Evolutionary conservation across 2,888 invertebrate species (phyloP).

Genomic region (Oxytorus armatus): DNA sequence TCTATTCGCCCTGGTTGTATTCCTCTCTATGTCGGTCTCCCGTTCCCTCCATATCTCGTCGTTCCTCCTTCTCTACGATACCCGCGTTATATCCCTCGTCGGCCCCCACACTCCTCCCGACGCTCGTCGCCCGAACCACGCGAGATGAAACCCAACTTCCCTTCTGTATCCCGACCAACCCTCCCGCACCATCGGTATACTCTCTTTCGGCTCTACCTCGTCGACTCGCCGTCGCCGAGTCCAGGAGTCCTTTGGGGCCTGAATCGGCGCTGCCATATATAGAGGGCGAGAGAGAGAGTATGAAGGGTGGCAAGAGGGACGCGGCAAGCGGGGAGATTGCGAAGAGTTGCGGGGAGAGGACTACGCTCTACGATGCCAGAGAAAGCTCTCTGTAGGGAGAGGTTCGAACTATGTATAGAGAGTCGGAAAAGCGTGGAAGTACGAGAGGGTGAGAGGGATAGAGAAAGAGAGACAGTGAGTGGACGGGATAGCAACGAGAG

Average conservation of each 20-base stretch:
- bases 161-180: conserved; percentile 68
- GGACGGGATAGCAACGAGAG: conserved; percentile 34
- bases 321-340: conserved; percentile 39
- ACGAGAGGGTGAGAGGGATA: conserved; percentile 29
- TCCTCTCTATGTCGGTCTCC: conserved; percentile 62
- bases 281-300: conserved; percentile 53
- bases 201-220: conserved; percentile 65
- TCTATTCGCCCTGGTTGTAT: conserved; percentile 53
- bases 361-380: conserved; percentile 53
- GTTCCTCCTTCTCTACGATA: conserved; percentile 55
- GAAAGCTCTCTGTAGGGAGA: conserved; percentile 60
- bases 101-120: conserved; percentile 36
- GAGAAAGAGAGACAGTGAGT: conserved; percentile 29
- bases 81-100: conserved; percentile 57
- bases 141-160: conserved; percentile 84
- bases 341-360: conserved; percentile 59
- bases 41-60: conserved; percentile 43
- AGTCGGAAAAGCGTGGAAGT: conserved; percentile 63
- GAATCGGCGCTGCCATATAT: conserved; percentile 66
- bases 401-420: conserved; percentile 51
- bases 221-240: conserved; percentile 68
- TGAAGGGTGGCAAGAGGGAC: conserved; percentile 56
- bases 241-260: conserved; percentile 70
- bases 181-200: conserved; percentile 62
- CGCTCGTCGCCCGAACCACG: conserved; percentile 75